Evolutionary conservation across 2,888 invertebrate genomes (phyloP).

Genomic region (Synanthedon myopaeformis): DNA sequence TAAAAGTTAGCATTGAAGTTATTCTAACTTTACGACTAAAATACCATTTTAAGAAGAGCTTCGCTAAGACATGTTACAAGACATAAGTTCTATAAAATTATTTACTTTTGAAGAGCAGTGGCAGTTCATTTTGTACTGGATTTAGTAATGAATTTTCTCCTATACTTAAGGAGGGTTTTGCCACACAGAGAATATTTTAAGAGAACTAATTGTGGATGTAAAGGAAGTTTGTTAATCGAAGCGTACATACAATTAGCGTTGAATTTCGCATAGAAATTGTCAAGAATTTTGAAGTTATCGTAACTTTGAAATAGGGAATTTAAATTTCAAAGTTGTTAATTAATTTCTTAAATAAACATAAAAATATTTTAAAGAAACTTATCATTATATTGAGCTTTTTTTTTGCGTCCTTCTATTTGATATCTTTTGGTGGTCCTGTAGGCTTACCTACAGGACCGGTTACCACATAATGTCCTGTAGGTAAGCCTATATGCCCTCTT

Average conservation of each 20-base stretch:
- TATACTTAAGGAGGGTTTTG: slow-evolving; percentile 17
- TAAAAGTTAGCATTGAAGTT: not conserved
- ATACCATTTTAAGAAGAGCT: slow-evolving; percentile 9
- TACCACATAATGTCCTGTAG: too few relatives aligned
- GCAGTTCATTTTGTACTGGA: slow-evolving; percentile 16
- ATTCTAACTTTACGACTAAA: slow-evolving; percentile 1
- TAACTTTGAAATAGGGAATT: not conserved
- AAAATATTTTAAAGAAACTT: too few relatives aligned
- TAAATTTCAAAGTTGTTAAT: too few relatives aligned
- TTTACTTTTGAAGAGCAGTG: not conserved
- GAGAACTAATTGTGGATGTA: slow-evolving; percentile 43
- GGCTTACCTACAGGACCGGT: too few relatives aligned
- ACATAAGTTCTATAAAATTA: not conserved
- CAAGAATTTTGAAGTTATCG: not conserved
- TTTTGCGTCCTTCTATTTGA: too few relatives aligned
- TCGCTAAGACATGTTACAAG: slow-evolving; percentile 1
- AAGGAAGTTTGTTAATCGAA: slow-evolving; percentile 42
- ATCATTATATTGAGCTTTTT: too few relatives aligned
- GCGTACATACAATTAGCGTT: not conserved
- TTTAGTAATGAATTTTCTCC: slow-evolving; percentile 25
- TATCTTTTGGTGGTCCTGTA: too few relatives aligned
- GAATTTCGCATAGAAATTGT: not conserved
- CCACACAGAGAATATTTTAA: slow-evolving; percentile 59
- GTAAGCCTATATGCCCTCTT: too few relatives aligned
- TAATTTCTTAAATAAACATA: too few relatives aligned